Evolutionary conservation across 2,888 invertebrate species (phyloP), one percentile per base, ranked within the genome.

Genomic region (Hirtodrosophila cameraria): DNA sequence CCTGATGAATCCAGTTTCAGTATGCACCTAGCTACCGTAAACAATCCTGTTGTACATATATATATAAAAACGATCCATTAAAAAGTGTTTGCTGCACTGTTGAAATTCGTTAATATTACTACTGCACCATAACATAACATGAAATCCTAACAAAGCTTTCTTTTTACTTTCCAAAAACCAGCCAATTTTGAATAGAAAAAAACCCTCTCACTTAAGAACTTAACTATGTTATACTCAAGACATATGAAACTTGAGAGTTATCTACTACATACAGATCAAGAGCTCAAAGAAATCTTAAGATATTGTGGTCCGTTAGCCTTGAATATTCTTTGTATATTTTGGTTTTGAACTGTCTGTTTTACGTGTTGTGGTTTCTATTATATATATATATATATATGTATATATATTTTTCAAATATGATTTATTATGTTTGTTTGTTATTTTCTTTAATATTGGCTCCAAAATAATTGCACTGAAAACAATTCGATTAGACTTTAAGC

Each of bases 401-500:
- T 0, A 28, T 33, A 16, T 16, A 5, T 45, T 50, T 20, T n/a
- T n/a, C 18, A 35, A 25, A 42, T 23, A 50, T 60, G 0, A 2
- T 63, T 55, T 11, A 20, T 11, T 25, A 28, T 11, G 11, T 42
- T 36, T 35, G 2, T 54, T 50, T 16, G 45, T 45, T 35, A 45
- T 36, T 31, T 33, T 28, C 53, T 59, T 46, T 18, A 50, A 79
- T 61, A 79, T 79, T 80, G 83, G 79, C 83, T 79, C 52, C 43
- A 79, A 71, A n/a, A 66, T 80, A 80, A 83, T 62, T 80, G 80
- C 80, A 80, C 80, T 67, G n/a, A n/a, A 69, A 64, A 57, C 42
- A 62, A 79, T 81, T 83, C 81, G 70, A 75, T 78, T 84, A 80
- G 81, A 54, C 36, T 49, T 55, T 78, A 80, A 80, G 84, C 60